phyloP scores from a whole-genome alignment of 1,140 invertebrate genomes.

The Dolichoris vasculosae region DNA sequence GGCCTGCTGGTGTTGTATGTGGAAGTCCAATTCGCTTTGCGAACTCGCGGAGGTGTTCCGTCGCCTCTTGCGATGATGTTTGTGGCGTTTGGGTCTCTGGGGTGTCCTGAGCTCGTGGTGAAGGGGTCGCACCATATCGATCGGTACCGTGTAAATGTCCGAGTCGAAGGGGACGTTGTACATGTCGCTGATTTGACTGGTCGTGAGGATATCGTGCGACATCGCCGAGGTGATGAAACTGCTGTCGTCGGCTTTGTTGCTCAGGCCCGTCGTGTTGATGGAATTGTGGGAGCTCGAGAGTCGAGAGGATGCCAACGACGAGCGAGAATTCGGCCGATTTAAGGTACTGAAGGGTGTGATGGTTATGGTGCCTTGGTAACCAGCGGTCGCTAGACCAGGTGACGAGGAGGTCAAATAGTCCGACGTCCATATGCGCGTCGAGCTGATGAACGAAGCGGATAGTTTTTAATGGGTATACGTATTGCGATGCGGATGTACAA shows the following conservation, averaged over 20 bases:
- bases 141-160: slow-evolving; percentile 89
- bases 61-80: slow-evolving; percentile 78
- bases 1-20: slow-evolving; percentile 68
- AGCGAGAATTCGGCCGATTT: slow-evolving; percentile 81
- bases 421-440: slow-evolving; percentile 78
- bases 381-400: slow-evolving; percentile 72
- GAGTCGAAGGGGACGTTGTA: slow-evolving; percentile 90
- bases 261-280: slow-evolving; percentile 80
- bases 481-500: no score
- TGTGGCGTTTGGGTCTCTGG: slow-evolving; percentile 76
- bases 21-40: slow-evolving; percentile 70
- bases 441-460: slow-evolving; percentile 53
- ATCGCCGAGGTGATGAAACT: slow-evolving; percentile 90
- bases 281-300: slow-evolving; percentile 88
- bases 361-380: slow-evolving; percentile 60
- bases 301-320: slow-evolving; percentile 82
- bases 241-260: slow-evolving; percentile 84
- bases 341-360: slow-evolving; percentile 73
- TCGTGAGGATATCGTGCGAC: slow-evolving; percentile 85
- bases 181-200: slow-evolving; percentile 78
- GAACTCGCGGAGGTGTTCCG: slow-evolving; percentile 77
- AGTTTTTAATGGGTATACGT: no score
- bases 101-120: slow-evolving; percentile 68
- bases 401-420: slow-evolving; percentile 79
- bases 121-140: slow-evolving; percentile 82